Evolutionary conservation across 92 coral and sea anemone genomes (phyloP).

Genomic region (Desmophyllum pertusum): DNA sequence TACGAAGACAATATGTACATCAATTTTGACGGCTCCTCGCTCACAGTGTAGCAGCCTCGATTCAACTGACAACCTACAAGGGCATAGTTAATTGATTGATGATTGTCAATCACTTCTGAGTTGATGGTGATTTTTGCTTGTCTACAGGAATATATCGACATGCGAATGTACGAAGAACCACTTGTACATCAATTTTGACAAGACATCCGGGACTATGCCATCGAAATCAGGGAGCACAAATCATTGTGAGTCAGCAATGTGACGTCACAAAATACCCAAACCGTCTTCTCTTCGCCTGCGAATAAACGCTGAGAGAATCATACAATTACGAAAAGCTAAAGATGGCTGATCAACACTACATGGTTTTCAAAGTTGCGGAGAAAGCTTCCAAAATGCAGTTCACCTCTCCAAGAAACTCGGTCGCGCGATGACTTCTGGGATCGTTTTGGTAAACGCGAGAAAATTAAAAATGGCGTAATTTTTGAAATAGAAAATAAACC

Average conservation of each 20-base stretch:
- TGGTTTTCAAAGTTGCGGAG: background rate
- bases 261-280: background rate
- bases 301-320: background rate
- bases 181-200: slow-evolving; percentile 94
- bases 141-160: slow-evolving; percentile 91
- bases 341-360: background rate
- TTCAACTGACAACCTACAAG: slow-evolving; percentile 32
- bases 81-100: slow-evolving; percentile 49
- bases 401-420: background rate
- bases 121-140: slow-evolving; percentile 46
- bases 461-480: background rate
- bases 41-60: slow-evolving; percentile 30
- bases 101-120: slow-evolving; percentile 17
- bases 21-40: slow-evolving; percentile 85
- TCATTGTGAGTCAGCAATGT: slow-evolving; percentile 28
- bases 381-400: background rate
- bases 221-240: slow-evolving; percentile 29
- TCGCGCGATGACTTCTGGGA: background rate
- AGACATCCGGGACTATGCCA: slow-evolving; percentile 71
- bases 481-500: background rate
- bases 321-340: background rate
- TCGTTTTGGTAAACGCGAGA: background rate
- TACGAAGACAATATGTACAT: slow-evolving; percentile 95
- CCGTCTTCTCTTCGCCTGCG: background rate
- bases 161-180: slow-evolving; percentile 94